phyloP scores from a whole-genome alignment of 2,888 invertebrate species.

The Salticus scenicus region DNA sequence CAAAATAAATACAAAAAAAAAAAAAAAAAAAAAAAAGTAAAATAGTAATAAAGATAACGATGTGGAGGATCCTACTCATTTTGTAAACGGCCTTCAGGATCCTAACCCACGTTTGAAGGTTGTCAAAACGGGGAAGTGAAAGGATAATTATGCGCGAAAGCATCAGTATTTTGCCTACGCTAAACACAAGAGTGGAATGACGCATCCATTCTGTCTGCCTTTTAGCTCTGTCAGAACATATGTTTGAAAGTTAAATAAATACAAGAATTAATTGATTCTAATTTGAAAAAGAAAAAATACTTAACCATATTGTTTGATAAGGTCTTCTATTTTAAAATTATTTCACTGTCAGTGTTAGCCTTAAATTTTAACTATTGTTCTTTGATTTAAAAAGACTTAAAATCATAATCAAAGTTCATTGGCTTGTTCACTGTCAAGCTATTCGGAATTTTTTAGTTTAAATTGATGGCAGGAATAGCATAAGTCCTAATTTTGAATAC shows the following conservation, averaged over 20 bases:
- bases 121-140: constrained; percentile 50
- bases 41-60: neutral
- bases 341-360: too few species aligned
- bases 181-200: neutral
- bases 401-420: too few species aligned
- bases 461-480: too few species aligned
- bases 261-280: too few species aligned
- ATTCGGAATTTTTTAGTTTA: too few species aligned
- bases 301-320: too few species aligned
- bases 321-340: too few species aligned
- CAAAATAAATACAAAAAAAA: neutral
- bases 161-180: constrained; percentile 26
- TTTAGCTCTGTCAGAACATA: neutral
- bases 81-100: constrained; percentile 39
- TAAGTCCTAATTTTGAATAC: too few species aligned
- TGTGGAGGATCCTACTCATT: neutral
- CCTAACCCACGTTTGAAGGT: constrained; percentile 54
- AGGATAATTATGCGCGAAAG: neutral
- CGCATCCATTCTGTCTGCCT: too few species aligned
- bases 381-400: too few species aligned
- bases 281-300: neutral
- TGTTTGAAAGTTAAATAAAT: neutral
- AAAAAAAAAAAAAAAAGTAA: neutral
- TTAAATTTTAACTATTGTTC: too few species aligned
- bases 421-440: too few species aligned